Evolutionary conservation across 2,797 vertebrate genomes (phyloP).

Genomic region (Spinus olivaceus): DNA sequence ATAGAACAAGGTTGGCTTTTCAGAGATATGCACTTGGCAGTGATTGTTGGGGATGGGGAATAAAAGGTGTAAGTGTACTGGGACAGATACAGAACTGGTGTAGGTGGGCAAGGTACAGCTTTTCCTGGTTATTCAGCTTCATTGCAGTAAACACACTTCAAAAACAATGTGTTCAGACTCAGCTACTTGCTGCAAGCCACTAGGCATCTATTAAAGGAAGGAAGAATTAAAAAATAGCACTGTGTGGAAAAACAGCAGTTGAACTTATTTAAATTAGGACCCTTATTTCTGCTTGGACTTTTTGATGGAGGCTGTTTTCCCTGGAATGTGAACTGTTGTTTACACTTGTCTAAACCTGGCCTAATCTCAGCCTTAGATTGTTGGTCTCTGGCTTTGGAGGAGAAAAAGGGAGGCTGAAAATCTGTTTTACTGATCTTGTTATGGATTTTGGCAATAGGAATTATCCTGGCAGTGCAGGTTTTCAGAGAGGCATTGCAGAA

Average conservation of each 20-base stretch:
- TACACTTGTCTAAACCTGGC: not conserved
- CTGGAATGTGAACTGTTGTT: not conserved
- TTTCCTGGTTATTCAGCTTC: not conserved
- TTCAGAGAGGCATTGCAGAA: not conserved
- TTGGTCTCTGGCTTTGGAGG: not conserved
- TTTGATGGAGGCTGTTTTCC: not conserved
- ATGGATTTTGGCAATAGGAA: not conserved
- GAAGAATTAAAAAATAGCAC: not conserved
- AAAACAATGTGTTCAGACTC: not conserved
- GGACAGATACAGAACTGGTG: not conserved
- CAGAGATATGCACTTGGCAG: not conserved
- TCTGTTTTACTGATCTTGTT: not conserved
- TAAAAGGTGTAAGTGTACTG: not conserved
- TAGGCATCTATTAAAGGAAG: not conserved
- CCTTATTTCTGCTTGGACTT: not conserved
- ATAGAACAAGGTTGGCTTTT: not conserved
- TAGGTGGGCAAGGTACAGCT: not conserved
- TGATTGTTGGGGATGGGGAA: not conserved
- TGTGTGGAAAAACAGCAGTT: not conserved
- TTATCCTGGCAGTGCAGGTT: not conserved
- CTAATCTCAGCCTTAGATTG: not conserved
- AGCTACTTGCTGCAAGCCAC: not conserved
- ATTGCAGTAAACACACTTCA: not conserved
- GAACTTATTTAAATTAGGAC: not conserved
- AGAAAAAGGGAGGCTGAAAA: not conserved